Base-by-base conservation (phyloP, 2,888 invertebrate genomes). In the Sesia apiformis region DNA sequence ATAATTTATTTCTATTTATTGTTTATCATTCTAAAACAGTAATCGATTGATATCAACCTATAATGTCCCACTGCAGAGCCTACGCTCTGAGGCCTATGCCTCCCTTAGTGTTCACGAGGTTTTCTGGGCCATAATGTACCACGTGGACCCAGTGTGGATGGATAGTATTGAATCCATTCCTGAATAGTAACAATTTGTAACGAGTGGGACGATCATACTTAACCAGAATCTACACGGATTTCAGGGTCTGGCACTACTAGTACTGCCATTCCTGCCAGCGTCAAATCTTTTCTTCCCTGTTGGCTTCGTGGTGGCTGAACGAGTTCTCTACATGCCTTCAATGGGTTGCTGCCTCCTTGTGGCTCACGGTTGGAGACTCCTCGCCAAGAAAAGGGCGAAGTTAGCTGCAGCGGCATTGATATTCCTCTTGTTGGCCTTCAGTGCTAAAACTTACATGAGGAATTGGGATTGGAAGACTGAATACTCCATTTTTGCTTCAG, bases 211-310 rank as follows among this genome's bases (percentile, higher is more conserved):
- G 23, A 23, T 23, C 23, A 23, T 23, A 23, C 23, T 23, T 23
- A 23, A 23, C 23, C 23, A 23, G 23, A 23, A 23, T 23, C 23
- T 23, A 23, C 23, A 23, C 23, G 23, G 54, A 61, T 90, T 91
- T 49, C 91, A 96, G 96, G 94, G 96, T 67, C 87, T 98, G 63
- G 94, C 97, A 46, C 92, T 98, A 74, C 91, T 97, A 75, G 93
- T 96, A 55, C 89, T 98, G 55, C 98, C 98, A 53, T 98, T 98
- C 83, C 89, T 98, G 60, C 98, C 98, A 54, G 98, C 98, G 0
- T 98, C 98, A 53, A 98, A 98, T 90, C 91, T 98, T 52, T 98
- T 98, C 90, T 98, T 98, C 87, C 97, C 98, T 0, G 98, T 98
- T 53, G 98, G 98, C 2, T 98, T 98, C 83, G 98, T 98, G 59